These are phyloP conservation scores for Paralvinella palmiformis DNA, from an alignment of 1,140 invertebrate species.

Conservation along the genomic window DNA sequence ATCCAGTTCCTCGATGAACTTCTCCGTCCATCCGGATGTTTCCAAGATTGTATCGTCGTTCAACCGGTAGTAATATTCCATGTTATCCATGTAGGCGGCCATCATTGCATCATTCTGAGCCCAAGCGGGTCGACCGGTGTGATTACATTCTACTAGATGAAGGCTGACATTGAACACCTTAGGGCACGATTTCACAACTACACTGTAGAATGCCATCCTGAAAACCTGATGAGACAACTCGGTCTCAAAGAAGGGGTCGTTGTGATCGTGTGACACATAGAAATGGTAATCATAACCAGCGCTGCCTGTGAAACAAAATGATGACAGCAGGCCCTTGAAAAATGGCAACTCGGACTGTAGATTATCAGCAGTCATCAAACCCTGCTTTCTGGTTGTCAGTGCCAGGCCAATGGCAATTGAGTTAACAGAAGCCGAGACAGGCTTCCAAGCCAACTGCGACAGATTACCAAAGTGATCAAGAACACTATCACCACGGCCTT, in stretches of 20 bases:
- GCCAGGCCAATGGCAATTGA: constrained; percentile 19
- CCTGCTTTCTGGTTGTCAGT: constrained; percentile 12
- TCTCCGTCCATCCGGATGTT: constrained; percentile 21
- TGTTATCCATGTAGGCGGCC: constrained; percentile 23
- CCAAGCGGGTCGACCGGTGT: constrained; percentile 21
- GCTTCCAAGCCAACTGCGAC: neutral
- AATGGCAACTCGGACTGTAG: constrained; percentile 15
- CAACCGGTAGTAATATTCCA: constrained; percentile 20
- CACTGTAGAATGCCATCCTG: constrained; percentile 4
- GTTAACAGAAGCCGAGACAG: neutral
- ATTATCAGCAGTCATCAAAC: constrained; percentile 1
- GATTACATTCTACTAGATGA: constrained; percentile 20
- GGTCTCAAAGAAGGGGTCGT: constrained; percentile 13
- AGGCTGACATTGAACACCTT: constrained; percentile 16
- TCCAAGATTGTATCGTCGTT: constrained; percentile 22
- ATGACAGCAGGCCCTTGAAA: constrained; percentile 17
- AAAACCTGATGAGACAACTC: constrained; percentile 12
- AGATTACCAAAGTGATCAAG: neutral
- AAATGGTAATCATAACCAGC: constrained; percentile 18
- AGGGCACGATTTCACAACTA: constrained; percentile 1
- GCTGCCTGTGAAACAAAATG: constrained; percentile 18
- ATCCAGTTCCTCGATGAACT: constrained; percentile 18
- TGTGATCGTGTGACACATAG: constrained; percentile 21
- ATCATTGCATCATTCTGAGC: constrained; percentile 24
- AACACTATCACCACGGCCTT: neutral